A percentile compares a stretch with the other conserved stretches of the same genome.
These are phyloP conservation scores for Wasmannia auropunctata DNA, from an alignment of 1,140 invertebrate genomes.

Conservation along the genomic window DNA sequence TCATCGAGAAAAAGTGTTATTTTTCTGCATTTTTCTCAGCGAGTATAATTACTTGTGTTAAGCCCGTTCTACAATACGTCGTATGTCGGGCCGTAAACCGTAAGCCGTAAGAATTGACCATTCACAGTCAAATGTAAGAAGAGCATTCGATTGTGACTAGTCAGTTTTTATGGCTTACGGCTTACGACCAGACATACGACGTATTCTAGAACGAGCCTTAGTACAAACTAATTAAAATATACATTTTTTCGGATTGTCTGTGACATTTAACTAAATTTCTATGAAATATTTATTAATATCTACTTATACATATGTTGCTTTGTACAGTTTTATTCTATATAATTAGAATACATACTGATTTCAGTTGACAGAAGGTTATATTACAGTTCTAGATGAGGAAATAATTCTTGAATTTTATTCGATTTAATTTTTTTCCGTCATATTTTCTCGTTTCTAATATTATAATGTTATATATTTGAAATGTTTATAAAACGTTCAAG, in stretches of 20 bases:
- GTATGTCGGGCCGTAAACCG: no score
- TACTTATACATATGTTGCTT: neutral
- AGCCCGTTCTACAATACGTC: no score
- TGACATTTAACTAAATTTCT: neutral
- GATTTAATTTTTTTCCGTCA: neutral
- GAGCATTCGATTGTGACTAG: no score
- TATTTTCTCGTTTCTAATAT: neutral
- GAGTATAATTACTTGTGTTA: no score
- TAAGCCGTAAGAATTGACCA: no score
- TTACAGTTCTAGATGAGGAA: no score
- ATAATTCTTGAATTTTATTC: neutral
- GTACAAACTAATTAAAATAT: neutral
- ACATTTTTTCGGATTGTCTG: neutral
- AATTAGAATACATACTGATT: neutral
- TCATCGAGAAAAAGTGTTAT: no score
- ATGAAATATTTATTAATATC: neutral
- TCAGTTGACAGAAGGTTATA: neutral
- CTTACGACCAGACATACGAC: no score
- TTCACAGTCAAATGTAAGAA: no score
- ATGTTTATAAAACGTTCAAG: neutral
- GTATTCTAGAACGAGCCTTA: no score
- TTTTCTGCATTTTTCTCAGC: no score
- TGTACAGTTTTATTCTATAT: neutral
- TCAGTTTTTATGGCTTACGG: no score
- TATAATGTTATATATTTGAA: neutral